These are phyloP conservation scores for Xenopus petersii DNA, from an alignment of 2,797 vertebrate genomes.

Conservation along the genomic window DNA sequence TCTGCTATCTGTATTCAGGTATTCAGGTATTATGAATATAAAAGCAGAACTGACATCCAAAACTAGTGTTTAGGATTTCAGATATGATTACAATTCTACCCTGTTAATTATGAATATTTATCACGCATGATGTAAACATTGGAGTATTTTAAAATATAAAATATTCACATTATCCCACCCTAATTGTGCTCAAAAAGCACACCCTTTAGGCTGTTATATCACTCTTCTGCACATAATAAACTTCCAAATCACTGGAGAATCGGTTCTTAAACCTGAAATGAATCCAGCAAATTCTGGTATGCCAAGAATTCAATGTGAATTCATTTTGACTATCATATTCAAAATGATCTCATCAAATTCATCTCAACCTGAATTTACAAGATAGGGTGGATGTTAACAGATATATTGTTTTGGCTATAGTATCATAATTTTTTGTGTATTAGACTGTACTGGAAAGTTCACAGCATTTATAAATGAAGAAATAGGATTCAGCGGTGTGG, in stretches of 20 bases:
- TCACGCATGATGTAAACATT: no score
- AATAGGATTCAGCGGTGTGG: not conserved
- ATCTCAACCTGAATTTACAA: not conserved
- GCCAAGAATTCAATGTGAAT: not conserved
- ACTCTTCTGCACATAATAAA: not conserved
- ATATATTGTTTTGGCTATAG: not conserved
- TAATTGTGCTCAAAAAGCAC: not conserved
- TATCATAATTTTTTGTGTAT: not conserved
- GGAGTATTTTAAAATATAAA: not conserved
- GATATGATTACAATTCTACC: no score
- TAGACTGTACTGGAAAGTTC: not conserved
- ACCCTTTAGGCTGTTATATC: not conserved
- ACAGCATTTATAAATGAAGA: not conserved
- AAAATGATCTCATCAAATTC: slow-evolving; percentile 8
- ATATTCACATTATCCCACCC: slow-evolving; percentile 1
- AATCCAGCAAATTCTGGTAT: not conserved
- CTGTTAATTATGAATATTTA: no score
- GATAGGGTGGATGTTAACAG: slow-evolving; percentile 2
- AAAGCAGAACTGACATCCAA: no score
- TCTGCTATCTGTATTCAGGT: no score
- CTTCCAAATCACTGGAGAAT: not conserved
- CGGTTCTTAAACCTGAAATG: not conserved
- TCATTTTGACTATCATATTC: not conserved
- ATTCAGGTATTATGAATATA: no score
- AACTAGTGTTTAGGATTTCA: no score